phyloP scores from a whole-genome alignment of 2,113 vertebrate species.

The Salvator merianae region DNA sequence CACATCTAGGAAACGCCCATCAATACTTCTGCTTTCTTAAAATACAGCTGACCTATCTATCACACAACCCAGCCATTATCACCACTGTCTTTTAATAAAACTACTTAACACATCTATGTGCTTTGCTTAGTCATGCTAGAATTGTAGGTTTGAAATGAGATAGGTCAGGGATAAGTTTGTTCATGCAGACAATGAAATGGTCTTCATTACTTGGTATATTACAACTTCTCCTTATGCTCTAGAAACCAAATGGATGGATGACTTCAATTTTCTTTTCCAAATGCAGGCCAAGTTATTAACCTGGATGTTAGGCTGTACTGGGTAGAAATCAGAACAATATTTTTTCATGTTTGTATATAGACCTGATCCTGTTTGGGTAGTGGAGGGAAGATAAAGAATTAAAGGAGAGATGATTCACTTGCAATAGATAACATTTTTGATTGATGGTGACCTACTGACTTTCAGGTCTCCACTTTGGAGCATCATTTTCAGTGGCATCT shows the following conservation, averaged over 20 bases:
- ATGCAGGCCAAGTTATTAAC: constrained; percentile 70
- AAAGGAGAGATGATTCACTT: constrained; percentile 12
- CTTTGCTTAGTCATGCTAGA: constrained; percentile 62
- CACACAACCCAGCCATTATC: constrained; percentile 48
- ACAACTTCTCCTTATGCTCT: constrained; percentile 63
- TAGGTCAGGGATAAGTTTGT: constrained; percentile 43
- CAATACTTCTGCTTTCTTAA: constrained; percentile 65
- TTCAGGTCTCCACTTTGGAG: constrained; percentile 19
- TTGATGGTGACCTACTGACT: neutral
- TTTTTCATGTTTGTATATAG: constrained; percentile 44
- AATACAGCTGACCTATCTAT: constrained; percentile 59
- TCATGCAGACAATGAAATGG: constrained; percentile 50
- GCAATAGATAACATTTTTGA: neutral
- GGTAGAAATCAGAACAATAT: constrained; percentile 54
- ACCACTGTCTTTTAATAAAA: constrained; percentile 40
- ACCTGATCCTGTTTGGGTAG: neutral
- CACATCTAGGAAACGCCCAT: constrained; percentile 51
- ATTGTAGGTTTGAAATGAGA: constrained; percentile 60
- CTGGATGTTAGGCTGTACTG: constrained; percentile 55
- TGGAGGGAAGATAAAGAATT: neutral
- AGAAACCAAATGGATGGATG: constrained; percentile 66
- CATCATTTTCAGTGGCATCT: too few species aligned
- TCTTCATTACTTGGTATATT: constrained; percentile 64
- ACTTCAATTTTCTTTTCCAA: constrained; percentile 71
- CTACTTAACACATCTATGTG: constrained; percentile 39